phyloP scores from a whole-genome alignment of 2,888 invertebrate genomes.

The Eubasilissa splendida region DNA sequence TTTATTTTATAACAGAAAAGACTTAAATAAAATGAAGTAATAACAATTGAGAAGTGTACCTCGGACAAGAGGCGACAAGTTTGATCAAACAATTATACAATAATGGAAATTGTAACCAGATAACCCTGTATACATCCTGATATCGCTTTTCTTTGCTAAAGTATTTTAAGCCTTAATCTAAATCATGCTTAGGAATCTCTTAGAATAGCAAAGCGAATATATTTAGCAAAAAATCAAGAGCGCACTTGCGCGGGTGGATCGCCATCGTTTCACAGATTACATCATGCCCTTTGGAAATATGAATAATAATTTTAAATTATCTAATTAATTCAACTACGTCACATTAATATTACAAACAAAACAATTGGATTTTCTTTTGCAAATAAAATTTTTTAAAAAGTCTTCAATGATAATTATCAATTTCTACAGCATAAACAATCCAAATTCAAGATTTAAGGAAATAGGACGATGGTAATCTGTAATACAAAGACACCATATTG shows the following conservation, averaged over 20 bases:
- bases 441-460: too few relatives aligned
- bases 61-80: too few relatives aligned
- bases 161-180: conserved; percentile 25
- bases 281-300: too few relatives aligned
- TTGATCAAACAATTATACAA: background rate
- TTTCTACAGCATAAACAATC: background rate
- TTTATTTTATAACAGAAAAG: too few relatives aligned
- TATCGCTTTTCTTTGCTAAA: conserved; percentile 37
- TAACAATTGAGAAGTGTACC: too few relatives aligned
- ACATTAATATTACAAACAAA: background rate
- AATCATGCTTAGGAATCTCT: conserved; percentile 17
- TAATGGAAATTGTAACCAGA: conserved; percentile 4
- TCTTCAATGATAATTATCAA: background rate
- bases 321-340: too few relatives aligned
- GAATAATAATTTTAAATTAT: too few relatives aligned
- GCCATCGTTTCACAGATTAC: too few relatives aligned
- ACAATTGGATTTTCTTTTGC: background rate
- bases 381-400: background rate
- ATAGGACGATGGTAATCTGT: too few relatives aligned
- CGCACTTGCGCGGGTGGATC: too few relatives aligned
- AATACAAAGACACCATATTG: too few relatives aligned
- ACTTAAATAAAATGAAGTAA: too few relatives aligned
- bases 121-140: conserved; percentile 43
- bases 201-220: conserved; percentile 28
- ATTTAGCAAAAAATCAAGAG: conserved; percentile 9